Evolutionary conservation across 2,888 invertebrate genomes (phyloP).

Genomic region (Fragum sueziense): DNA sequence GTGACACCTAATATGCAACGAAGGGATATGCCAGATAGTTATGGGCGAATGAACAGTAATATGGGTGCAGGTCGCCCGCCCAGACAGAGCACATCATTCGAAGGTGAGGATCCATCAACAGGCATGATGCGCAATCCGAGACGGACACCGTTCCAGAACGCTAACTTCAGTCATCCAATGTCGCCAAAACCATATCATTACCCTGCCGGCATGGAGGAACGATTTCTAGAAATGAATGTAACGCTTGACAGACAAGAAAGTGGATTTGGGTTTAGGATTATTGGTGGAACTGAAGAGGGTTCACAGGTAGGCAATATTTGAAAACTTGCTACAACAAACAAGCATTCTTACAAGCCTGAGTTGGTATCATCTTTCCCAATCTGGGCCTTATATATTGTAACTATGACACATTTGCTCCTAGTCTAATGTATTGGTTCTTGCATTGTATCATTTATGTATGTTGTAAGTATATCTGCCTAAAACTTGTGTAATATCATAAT

Average conservation of each 20-base stretch:
- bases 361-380: background rate
- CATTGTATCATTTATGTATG: no score
- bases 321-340: background rate
- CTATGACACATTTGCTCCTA: no score
- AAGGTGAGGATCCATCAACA: slow-evolving; percentile 85
- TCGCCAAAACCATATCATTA: slow-evolving; percentile 66
- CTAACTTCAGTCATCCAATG: slow-evolving; percentile 58
- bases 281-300: slow-evolving; percentile 98
- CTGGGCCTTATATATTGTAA: no score
- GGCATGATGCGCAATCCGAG: slow-evolving; percentile 75
- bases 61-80: slow-evolving; percentile 72
- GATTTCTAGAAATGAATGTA: slow-evolving; percentile 87
- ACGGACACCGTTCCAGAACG: slow-evolving; percentile 66
- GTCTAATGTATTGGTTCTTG: no score
- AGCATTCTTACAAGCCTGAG: background rate
- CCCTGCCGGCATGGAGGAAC: slow-evolving; percentile 65
- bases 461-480: no score
- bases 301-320: slow-evolving; percentile 88
- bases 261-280: slow-evolving; percentile 98
- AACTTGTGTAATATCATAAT: background rate
- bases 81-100: slow-evolving; percentile 86
- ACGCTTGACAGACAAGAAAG: slow-evolving; percentile 94
- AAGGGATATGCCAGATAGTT: slow-evolving; percentile 59
- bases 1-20: slow-evolving; percentile 59
- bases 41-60: slow-evolving; percentile 58